Base-by-base conservation (phyloP, 2,797 vertebrate species). In the Mus spretus region DNA sequence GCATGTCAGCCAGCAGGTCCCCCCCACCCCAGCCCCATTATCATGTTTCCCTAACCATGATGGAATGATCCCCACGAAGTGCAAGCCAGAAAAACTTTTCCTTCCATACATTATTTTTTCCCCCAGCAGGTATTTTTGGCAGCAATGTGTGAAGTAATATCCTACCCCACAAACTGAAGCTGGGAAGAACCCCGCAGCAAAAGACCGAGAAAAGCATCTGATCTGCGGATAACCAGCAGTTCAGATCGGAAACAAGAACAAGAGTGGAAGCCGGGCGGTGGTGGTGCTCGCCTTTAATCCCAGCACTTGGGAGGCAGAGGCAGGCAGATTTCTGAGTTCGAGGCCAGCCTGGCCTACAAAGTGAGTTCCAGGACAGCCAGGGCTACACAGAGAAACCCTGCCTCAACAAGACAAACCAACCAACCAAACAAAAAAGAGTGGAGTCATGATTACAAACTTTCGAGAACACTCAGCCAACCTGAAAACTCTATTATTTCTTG, bases 141-240 rank as follows among this genome's bases (percentile, higher is more conserved):
- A 77, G 37, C 17, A 22, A 24, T 6, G 28, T 61, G 11, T 77
- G 17, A 57, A 19, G 1, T 77, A 75, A 59, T 59, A 59, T 17
- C 4, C 17, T 17, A 34, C 96, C 11, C 5, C 96, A 24, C 4
- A n/a, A 78, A 79, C 85, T 97, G 78, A 57, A 96, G 97, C 59
- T 97, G 85, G 94, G 94, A 79, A 1, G 97, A 81, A n/a, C 77
- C 93, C 40, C 53, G 17, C 82, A 47, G 96, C 74, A 97, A 97
- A 96, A 74, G 40, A 96, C 97, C 95, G 97, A 94, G 59, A 95
- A 74, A 44, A 6, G 50, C 57, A 44, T 61, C 12, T 8, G 57
- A 80, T 82, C 83, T 89, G 84, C 96, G 96, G 87, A 82, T 34
- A 89, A 13, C 50, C 47, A 70, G 37, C 12, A 44, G 34, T 89